Base-by-base conservation (phyloP, 2,797 vertebrate species). In the Pithecia hirsuta region DNA sequence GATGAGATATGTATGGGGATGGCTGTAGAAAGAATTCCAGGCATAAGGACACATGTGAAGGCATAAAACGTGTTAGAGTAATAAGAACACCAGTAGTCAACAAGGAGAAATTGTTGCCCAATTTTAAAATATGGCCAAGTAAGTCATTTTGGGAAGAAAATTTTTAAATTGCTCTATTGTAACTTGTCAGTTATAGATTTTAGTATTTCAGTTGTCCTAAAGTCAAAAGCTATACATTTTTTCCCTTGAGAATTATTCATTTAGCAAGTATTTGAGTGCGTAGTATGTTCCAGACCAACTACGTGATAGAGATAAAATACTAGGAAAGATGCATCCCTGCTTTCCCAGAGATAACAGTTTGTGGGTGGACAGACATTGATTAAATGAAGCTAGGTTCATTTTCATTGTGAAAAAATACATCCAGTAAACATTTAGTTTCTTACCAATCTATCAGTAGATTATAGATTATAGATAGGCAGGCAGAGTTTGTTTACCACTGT, bases 61-160 rank as follows among this genome's bases (percentile, higher is more conserved):
- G 41, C 84, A 81, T 81, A 26, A 92, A 80, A 41, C 85, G 4
- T n/a, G 59, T 30, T 22, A n/a, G 15, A 70, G 15, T 11, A 41
- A 26, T 91, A 89, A 59, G 28, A 59, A 44, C 1, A 41, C 33
- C 44, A 89, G n/a, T 30, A 74, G 61, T 67, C 59, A 79, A 2
- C 76, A 48, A n/a, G 46, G 81, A 91, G 74, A 96, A 48, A 36
- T 55, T 26, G 30, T 2, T 30, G 26, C 39, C 44, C 79, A 13
- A 78, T 90, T 90, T 91, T 91, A 41, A 92, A 91, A 86, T 83
- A 83, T 64, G n/a, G 39, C 20, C 15, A 95, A 89, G 8, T 8
- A 61, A 76, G 9, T 89, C 75, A 81, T 92, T 93, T 92, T 12
- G 26, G 36, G 20, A 84, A 90, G 46, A 87, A 96, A 89, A 92